Percentiles rank a stretch among this genome's conserved stretches.
These are phyloP conservation scores for Lamellibrachia satsuma DNA, from an alignment of 2,888 invertebrate genomes.

Conservation along the genomic window DNA sequence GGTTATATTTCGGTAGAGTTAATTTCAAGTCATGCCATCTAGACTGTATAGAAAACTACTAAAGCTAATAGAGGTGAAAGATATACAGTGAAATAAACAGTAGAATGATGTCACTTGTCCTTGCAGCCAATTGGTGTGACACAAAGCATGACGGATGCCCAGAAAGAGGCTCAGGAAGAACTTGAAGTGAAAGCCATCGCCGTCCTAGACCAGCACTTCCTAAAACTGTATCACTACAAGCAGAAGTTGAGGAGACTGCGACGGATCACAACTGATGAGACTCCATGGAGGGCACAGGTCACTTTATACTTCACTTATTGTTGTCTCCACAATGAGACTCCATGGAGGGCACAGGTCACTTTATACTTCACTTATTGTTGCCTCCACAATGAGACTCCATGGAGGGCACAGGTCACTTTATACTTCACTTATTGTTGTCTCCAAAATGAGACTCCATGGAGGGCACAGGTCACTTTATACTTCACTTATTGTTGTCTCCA, in stretches of 20 bases:
- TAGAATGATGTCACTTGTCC: too few relatives aligned
- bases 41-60: too few relatives aligned
- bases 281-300: slow-evolving; percentile 61
- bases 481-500: too few relatives aligned
- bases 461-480: not conserved
- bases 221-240: slow-evolving; percentile 51
- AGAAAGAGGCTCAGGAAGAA: slow-evolving; percentile 57
- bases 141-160: slow-evolving; percentile 54
- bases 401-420: not conserved
- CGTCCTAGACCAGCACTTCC: slow-evolving; percentile 51
- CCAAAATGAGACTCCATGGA: not conserved
- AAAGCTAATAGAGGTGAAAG: too few relatives aligned
- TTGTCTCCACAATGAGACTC: too few relatives aligned
- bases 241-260: slow-evolving; percentile 49
- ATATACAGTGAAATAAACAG: too few relatives aligned
- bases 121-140: slow-evolving; percentile 56
- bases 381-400: not conserved
- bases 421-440: too few relatives aligned
- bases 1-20: too few relatives aligned
- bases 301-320: slow-evolving; percentile 49
- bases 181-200: slow-evolving; percentile 59
- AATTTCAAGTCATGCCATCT: too few relatives aligned
- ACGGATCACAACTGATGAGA: slow-evolving; percentile 56
- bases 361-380: not conserved
- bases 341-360: not conserved